These are phyloP conservation scores for Patella vulgata DNA, from an alignment of 1,140 invertebrate species.

Conservation along the genomic window DNA sequence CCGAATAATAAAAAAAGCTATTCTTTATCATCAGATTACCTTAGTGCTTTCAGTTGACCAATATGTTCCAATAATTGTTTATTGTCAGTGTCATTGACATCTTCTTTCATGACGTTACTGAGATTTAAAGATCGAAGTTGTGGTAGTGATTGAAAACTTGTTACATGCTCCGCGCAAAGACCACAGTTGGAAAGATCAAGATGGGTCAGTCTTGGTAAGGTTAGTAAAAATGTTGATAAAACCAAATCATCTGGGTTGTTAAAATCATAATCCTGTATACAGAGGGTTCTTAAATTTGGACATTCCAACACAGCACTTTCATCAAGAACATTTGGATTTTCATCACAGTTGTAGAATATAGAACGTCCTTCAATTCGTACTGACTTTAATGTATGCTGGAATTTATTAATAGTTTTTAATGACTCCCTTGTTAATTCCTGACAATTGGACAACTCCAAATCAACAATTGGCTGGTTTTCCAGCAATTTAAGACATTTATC, in stretches of 20 bases:
- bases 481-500: conserved; percentile 77
- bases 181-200: too few species aligned
- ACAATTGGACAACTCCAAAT: conserved; percentile 80
- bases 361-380: conserved; percentile 60
- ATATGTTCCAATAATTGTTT: conserved; percentile 70
- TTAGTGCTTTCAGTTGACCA: conserved; percentile 70
- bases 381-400: conserved; percentile 59
- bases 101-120: neutral
- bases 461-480: conserved; percentile 76
- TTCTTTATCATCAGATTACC: too few species aligned
- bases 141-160: too few species aligned
- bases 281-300: conserved; percentile 70
- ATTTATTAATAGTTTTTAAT: conserved; percentile 72
- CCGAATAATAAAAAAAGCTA: too few species aligned
- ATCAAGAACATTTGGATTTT: neutral
- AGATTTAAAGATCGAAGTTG: too few species aligned
- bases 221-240: too few species aligned
- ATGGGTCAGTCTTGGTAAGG: too few species aligned
- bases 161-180: too few species aligned
- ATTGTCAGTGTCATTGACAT: too few species aligned
- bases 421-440: conserved; percentile 72
- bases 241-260: too few species aligned
- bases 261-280: conserved; percentile 64
- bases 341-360: conserved; percentile 30
- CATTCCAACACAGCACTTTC: neutral